Percentiles rank a stretch among this genome's conserved stretches.
Evolutionary conservation across 1,140 invertebrate genomes (phyloP).

Genomic region (Drosophila melanogaster): DNA sequence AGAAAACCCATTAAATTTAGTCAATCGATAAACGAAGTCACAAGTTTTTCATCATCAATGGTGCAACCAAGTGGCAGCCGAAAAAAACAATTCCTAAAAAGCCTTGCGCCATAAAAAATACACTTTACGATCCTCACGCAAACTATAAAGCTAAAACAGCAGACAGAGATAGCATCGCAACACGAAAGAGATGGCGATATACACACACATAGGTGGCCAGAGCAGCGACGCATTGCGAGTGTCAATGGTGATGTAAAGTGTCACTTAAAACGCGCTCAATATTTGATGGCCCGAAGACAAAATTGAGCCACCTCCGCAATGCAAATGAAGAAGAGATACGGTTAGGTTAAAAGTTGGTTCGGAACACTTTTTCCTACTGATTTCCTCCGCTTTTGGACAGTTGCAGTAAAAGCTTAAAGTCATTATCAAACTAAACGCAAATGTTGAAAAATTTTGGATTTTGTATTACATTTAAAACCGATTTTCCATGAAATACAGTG

Average conservation of each 20-base stretch:
- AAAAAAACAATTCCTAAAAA: constrained; percentile 48
- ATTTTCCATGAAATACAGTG: too few species aligned
- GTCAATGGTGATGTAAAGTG: constrained; percentile 74
- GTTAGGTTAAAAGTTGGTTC: neutral
- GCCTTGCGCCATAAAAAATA: constrained; percentile 48
- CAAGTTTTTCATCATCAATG: constrained; percentile 52
- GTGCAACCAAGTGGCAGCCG: constrained; percentile 16
- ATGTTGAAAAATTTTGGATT: too few species aligned
- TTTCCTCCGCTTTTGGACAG: neutral
- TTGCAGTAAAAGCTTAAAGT: neutral
- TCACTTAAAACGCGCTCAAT: constrained; percentile 75
- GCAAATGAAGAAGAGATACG: constrained; percentile 31
- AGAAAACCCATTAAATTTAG: constrained; percentile 46
- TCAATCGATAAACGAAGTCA: constrained; percentile 56
- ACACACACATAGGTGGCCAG: neutral
- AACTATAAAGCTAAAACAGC: constrained; percentile 22
- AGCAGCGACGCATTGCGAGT: constrained; percentile 21
- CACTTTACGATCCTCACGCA: constrained; percentile 51
- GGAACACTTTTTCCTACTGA: neutral
- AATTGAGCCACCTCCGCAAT: constrained; percentile 76
- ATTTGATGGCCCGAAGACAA: constrained; percentile 63
- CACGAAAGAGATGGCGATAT: neutral
- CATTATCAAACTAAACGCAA: too few species aligned
- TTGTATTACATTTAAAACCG: too few species aligned
- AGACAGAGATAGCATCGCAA: constrained; percentile 19